Conservation (phyloP, 1,140 invertebrate species). For the Harpegnathos saltator region DNA sequence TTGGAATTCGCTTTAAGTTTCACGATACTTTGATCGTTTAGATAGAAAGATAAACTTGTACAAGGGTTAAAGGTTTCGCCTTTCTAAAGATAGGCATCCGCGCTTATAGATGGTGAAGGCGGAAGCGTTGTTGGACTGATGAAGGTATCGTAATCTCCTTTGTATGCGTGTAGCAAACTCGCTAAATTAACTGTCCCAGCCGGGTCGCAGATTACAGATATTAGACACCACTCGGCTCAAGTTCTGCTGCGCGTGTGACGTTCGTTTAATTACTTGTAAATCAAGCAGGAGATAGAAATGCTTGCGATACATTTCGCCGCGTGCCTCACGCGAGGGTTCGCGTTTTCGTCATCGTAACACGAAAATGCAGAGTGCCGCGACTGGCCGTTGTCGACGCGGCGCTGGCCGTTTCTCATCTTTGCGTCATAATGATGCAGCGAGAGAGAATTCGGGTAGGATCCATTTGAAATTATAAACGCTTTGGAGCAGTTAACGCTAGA, state of each 20-base stretch:
- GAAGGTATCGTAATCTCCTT: not conserved
- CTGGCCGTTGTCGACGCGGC: no score
- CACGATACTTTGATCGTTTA: conserved; percentile 21
- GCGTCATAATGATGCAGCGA: no score
- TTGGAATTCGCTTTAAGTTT: not conserved
- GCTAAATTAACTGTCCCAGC: conserved; percentile 27
- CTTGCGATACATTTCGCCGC: conserved; percentile 13
- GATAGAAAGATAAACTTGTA: not conserved
- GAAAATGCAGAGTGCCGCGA: conserved; percentile 9
- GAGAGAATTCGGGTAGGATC: no score
- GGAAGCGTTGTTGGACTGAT: not conserved
- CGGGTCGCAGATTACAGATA: conserved; percentile 2
- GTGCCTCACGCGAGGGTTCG: not conserved
- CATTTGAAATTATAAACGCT: no score
- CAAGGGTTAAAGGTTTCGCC: conserved; percentile 26
- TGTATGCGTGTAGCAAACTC: conserved; percentile 6
- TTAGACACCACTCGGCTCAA: not conserved
- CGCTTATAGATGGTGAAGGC: conserved; percentile 5
- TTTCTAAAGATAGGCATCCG: conserved; percentile 43
- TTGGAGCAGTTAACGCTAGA: no score
- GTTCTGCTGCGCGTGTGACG: not conserved
- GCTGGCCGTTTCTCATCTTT: no score
- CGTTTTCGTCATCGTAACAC: not conserved
- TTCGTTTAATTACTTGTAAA: conserved; percentile 21
- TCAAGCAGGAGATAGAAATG: conserved; percentile 2